These are phyloP conservation scores for Eueides isabella DNA, from an alignment of 1,140 invertebrate species.

Conservation along the genomic window DNA sequence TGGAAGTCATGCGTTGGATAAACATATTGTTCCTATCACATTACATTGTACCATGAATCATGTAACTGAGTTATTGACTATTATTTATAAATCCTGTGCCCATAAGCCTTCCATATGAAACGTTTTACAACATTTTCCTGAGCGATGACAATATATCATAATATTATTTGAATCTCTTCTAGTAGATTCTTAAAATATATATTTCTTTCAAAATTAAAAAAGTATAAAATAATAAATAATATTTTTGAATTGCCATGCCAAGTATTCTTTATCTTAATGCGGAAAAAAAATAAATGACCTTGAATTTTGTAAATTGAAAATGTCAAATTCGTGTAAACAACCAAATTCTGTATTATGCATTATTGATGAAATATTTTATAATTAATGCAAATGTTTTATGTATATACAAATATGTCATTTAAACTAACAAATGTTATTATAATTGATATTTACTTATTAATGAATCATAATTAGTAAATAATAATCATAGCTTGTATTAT, in stretches of 20 bases:
- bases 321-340: background rate
- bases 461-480: background rate
- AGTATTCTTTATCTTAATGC: background rate
- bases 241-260: background rate
- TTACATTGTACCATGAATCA: constrained; percentile 12
- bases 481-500: background rate
- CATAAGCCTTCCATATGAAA: background rate
- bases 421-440: background rate
- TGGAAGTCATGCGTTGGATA: constrained; percentile 88
- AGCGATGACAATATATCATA: background rate
- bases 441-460: background rate
- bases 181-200: background rate
- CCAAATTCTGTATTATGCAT: background rate
- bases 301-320: background rate
- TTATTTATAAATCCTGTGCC: background rate
- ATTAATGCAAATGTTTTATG: too few species aligned
- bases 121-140: background rate
- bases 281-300: background rate
- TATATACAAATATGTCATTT: background rate
- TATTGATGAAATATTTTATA: background rate
- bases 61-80: constrained; percentile 18
- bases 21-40: constrained; percentile 33
- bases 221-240: background rate
- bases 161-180: background rate
- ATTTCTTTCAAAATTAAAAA: background rate